These are phyloP conservation scores for Allobates femoralis DNA, from an alignment of 2,797 vertebrate species.

Conservation along the genomic window DNA sequence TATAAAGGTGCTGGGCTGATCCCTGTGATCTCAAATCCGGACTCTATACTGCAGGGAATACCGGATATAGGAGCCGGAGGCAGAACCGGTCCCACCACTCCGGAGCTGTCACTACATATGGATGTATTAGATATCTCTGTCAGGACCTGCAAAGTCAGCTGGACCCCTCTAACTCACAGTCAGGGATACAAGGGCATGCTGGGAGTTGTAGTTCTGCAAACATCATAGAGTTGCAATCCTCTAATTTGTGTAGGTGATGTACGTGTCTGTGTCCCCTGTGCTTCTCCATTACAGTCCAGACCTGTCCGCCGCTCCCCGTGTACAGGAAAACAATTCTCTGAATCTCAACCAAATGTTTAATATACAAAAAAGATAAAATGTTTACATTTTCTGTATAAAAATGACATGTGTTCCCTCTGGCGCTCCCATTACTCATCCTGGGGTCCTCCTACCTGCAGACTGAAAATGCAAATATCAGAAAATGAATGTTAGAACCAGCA, in stretches of 20 bases:
- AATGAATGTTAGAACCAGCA: background rate
- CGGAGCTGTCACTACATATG: background rate
- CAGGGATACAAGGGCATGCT: no score
- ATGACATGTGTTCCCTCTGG: background rate
- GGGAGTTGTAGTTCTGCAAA: background rate
- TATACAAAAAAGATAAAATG: conserved; percentile 1
- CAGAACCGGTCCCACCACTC: background rate
- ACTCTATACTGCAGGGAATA: background rate
- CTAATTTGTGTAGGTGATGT: background rate
- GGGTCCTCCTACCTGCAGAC: no score
- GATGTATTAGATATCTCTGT: no score
- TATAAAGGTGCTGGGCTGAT: background rate
- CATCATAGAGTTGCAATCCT: background rate
- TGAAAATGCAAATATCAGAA: background rate
- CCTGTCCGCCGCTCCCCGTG: no score
- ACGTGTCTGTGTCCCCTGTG: background rate
- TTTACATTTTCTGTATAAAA: background rate
- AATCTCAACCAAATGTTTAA: conserved; percentile 14
- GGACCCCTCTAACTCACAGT: background rate
- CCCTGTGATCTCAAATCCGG: background rate
- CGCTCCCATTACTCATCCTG: background rate
- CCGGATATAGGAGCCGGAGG: background rate
- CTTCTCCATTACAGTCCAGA: background rate
- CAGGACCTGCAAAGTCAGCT: no score
- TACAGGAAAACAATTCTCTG: background rate